These are phyloP conservation scores for Mimumesa dahlbomi DNA, from an alignment of 2,888 invertebrate genomes.

Conservation along the genomic window DNA sequence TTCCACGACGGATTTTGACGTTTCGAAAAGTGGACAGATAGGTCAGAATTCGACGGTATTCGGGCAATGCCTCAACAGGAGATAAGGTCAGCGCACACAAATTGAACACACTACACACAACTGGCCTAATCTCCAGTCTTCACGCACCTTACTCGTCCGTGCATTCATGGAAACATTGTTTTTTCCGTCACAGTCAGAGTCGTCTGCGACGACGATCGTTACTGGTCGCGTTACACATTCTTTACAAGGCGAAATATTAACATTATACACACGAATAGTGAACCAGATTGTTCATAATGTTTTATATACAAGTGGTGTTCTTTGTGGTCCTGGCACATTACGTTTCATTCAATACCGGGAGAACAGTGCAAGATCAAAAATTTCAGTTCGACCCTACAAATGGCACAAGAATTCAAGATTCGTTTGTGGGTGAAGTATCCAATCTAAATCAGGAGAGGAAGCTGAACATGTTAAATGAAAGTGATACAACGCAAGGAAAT, in stretches of 20 bases:
- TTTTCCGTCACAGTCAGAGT: slow-evolving; percentile 65
- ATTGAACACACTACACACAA: slow-evolving; percentile 45
- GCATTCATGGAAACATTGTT: slow-evolving; percentile 59
- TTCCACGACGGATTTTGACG: slow-evolving; percentile 8
- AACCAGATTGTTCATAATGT: slow-evolving; percentile 14
- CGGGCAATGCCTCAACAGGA: slow-evolving; percentile 69
- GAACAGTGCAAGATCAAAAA: slow-evolving; percentile 1
- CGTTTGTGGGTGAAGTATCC: not conserved
- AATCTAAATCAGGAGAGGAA: not conserved
- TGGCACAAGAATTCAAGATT: not conserved
- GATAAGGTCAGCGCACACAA: slow-evolving; percentile 71
- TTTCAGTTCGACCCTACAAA: not conserved
- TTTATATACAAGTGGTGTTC: slow-evolving; percentile 2
- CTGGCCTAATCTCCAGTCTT: slow-evolving; percentile 55
- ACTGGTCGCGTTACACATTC: slow-evolving; percentile 4
- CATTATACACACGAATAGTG: slow-evolving; percentile 4
- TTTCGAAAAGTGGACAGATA: slow-evolving; percentile 19
- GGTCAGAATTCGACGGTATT: slow-evolving; percentile 54
- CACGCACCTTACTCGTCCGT: slow-evolving; percentile 60
- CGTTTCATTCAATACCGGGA: not conserved
- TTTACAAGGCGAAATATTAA: not conserved
- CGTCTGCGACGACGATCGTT: slow-evolving; percentile 50
- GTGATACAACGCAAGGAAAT: not conserved
- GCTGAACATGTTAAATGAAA: not conserved
- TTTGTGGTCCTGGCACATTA: not conserved